These are phyloP conservation scores for Choloepus hoffmanni DNA, from an alignment of 2,113 vertebrate genomes.

Conservation along the genomic window DNA sequence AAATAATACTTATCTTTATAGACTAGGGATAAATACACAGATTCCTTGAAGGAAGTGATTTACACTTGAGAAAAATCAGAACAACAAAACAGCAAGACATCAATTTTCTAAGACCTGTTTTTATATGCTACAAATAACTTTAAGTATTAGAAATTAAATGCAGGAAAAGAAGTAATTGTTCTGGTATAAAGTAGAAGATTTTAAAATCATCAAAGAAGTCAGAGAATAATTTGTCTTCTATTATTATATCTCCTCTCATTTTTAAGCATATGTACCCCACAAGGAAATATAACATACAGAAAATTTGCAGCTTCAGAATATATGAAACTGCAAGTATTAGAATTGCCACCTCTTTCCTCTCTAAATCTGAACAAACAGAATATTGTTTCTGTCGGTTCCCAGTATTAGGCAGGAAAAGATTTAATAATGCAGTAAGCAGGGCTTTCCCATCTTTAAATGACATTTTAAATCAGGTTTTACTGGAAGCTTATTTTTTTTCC, in stretches of 20 bases:
- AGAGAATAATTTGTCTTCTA: background rate
- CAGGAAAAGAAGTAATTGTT: background rate
- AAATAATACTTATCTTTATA: background rate
- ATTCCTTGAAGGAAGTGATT: background rate
- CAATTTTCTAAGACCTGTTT: background rate
- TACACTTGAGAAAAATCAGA: background rate
- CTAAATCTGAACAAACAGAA: constrained; percentile 63
- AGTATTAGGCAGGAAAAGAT: constrained; percentile 60
- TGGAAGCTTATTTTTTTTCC: constrained; percentile 56
- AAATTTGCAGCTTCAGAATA: constrained; percentile 25
- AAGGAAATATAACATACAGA: background rate
- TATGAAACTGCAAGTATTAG: constrained; percentile 28
- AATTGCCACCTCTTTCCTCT: constrained; percentile 57
- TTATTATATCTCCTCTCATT: background rate
- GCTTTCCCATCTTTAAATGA: constrained; percentile 63
- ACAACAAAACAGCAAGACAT: background rate
- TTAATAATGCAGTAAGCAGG: constrained; percentile 68
- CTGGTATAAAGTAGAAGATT: background rate
- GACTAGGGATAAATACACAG: background rate
- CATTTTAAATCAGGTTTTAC: constrained; percentile 70
- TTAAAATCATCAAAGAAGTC: background rate
- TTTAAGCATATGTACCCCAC: background rate
- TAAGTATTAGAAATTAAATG: background rate
- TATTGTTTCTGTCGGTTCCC: constrained; percentile 46
- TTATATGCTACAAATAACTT: background rate